phyloP scores from a whole-genome alignment of 2,113 vertebrate species.

The Prinia subflava region DNA sequence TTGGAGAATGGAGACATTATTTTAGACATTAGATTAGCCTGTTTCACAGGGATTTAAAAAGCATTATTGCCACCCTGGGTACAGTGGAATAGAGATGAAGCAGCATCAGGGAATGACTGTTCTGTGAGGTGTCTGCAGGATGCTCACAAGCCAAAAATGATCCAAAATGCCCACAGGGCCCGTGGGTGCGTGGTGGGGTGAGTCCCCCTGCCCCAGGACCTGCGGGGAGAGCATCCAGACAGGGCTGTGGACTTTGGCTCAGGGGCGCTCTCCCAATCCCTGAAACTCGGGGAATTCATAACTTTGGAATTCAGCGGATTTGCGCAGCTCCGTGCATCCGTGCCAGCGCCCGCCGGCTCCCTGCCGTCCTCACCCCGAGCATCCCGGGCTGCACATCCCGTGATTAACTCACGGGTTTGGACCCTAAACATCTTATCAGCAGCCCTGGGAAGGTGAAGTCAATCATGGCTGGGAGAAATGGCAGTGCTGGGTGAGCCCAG shows the following conservation, averaged over 20 bases:
- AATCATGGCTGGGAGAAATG: conserved; percentile 58
- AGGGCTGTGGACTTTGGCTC: conserved; percentile 4
- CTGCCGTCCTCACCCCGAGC: not conserved
- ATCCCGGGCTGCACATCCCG: conserved; percentile 55
- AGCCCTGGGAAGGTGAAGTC: conserved; percentile 23
- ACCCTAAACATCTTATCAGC: conserved; percentile 77
- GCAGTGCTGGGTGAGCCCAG: conserved; percentile 36
- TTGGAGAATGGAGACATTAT: conserved; percentile 66
- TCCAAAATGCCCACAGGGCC: accelerated
- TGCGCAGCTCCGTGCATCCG: not conserved
- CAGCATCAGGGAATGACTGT: not conserved
- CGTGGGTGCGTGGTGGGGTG: accelerated
- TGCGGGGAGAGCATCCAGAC: not conserved
- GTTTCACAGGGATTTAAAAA: conserved; percentile 68
- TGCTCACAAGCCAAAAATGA: not conserved
- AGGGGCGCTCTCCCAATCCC: not conserved
- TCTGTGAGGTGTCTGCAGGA: not conserved
- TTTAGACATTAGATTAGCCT: conserved; percentile 47
- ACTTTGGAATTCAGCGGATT: conserved; percentile 8
- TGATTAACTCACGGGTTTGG: conserved; percentile 67
- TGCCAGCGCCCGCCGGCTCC: not conserved
- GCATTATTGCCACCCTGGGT: conserved; percentile 62
- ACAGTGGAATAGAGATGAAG: conserved; percentile 51
- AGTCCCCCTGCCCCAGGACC: not conserved
- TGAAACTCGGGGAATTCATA: not conserved